Evolutionary conservation across 2,113 vertebrate species (phyloP).

Genomic region (Plecotus auritus): DNA sequence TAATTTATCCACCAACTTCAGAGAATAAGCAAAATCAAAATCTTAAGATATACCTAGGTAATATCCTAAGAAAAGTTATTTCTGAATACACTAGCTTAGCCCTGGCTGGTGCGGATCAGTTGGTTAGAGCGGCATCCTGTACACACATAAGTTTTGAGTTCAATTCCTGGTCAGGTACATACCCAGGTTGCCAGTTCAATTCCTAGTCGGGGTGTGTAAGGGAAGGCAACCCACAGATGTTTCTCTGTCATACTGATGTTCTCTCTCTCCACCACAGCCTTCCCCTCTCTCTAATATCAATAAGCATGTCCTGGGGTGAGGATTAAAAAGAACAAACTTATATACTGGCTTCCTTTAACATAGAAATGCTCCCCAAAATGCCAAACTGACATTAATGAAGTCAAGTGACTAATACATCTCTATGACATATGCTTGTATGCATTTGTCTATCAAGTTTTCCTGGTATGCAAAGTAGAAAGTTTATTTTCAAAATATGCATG

Average conservation of each 20-base stretch:
- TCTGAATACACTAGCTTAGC: background rate
- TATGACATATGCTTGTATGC: background rate
- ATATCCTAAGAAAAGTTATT: background rate
- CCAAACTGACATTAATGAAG: background rate
- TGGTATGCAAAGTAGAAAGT: background rate
- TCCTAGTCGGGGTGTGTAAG: background rate
- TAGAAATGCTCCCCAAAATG: background rate
- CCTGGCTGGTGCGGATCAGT: background rate
- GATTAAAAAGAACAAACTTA: background rate
- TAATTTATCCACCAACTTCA: background rate
- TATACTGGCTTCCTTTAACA: background rate
- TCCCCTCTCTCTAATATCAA: background rate
- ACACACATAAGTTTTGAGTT: background rate
- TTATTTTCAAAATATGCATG: constrained; percentile 17
- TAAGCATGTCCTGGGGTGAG: background rate
- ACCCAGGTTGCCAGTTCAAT: background rate
- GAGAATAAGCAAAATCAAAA: background rate
- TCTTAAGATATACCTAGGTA: background rate
- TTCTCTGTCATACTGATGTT: background rate
- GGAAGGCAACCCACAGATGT: background rate
- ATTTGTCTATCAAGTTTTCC: constrained; percentile 33
- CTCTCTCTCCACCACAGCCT: background rate
- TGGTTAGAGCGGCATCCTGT: background rate
- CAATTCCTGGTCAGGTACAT: background rate
- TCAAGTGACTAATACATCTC: background rate